Conservation (phyloP, 1,140 invertebrate species). For the Stegodyphus mimosarum region DNA sequence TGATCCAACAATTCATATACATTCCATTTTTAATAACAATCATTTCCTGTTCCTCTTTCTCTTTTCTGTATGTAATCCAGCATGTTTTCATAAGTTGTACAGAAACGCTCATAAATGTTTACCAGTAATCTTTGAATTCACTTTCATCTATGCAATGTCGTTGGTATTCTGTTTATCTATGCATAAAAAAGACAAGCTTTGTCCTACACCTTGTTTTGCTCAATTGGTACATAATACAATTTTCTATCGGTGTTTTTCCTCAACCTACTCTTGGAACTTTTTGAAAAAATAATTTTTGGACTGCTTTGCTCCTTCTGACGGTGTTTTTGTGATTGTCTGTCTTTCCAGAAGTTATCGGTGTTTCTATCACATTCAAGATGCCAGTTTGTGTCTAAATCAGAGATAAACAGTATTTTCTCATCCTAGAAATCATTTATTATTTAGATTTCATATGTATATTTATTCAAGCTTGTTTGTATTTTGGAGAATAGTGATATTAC, state of each 20-base stretch:
- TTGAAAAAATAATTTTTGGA: not conserved
- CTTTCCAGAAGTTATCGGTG: not conserved
- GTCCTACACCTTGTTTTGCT: conserved; percentile 4
- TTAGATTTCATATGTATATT: conserved; percentile 55
- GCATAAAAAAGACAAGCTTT: not conserved
- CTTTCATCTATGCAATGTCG: not conserved
- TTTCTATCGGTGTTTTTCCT: conserved; percentile 21
- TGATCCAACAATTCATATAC: not conserved
- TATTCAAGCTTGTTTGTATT: conserved; percentile 47
- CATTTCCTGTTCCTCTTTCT: not conserved
- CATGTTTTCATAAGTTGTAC: not conserved
- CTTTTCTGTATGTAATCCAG: not conserved
- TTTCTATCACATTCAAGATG: conserved; percentile 23
- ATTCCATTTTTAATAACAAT: not conserved
- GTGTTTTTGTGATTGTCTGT: not conserved
- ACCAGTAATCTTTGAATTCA: not conserved
- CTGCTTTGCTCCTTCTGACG: not conserved
- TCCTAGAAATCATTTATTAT: conserved; percentile 32
- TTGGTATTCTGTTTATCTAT: not conserved
- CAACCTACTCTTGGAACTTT: conserved; percentile 17
- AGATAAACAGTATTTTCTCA: conserved; percentile 47
- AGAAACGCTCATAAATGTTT: not conserved
- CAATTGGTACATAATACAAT: conserved; percentile 3
- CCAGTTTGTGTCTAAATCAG: conserved; percentile 5
- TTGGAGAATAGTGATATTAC: conserved; percentile 43